Conservation (phyloP, 2,888 invertebrate genomes). For the Archips crataeganus region DNA sequence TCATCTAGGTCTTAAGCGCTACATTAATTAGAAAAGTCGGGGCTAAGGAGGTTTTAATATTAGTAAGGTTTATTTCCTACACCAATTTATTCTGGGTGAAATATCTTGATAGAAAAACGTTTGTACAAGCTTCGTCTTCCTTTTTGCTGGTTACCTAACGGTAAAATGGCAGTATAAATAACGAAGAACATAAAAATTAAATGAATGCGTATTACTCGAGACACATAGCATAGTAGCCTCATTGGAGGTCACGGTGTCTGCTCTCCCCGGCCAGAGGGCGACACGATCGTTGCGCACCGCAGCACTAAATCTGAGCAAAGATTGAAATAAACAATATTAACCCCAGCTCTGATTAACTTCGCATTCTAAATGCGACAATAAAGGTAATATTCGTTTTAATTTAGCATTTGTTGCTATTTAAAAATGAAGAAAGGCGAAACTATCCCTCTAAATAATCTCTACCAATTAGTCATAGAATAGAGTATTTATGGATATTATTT, state of each 20-base stretch:
- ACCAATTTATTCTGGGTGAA: too few species aligned
- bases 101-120: neutral
- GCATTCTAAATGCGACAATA: slow-evolving; percentile 2
- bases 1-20: too few species aligned
- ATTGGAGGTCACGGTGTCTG: slow-evolving; percentile 33
- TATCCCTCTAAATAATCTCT: too few species aligned
- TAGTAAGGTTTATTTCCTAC: too few species aligned
- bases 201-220: slow-evolving; percentile 31
- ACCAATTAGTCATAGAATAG: too few species aligned
- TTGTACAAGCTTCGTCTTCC: neutral
- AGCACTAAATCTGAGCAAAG: slow-evolving; percentile 58
- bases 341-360: slow-evolving; percentile 49
- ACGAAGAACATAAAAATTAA: slow-evolving; percentile 36
- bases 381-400: neutral
- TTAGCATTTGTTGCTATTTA: neutral
- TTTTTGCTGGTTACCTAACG: neutral
- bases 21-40: too few species aligned
- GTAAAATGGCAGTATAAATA: slow-evolving; percentile 10
- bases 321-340: slow-evolving; percentile 64
- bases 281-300: slow-evolving; percentile 56
- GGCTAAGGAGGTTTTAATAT: too few species aligned
- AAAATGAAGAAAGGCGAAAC: too few species aligned
- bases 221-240: slow-evolving; percentile 21
- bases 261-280: slow-evolving; percentile 46
- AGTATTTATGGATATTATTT: too few species aligned